Evolutionary conservation across 2,888 invertebrate genomes (phyloP).

Genomic region (Eupithecia inturbata): DNA sequence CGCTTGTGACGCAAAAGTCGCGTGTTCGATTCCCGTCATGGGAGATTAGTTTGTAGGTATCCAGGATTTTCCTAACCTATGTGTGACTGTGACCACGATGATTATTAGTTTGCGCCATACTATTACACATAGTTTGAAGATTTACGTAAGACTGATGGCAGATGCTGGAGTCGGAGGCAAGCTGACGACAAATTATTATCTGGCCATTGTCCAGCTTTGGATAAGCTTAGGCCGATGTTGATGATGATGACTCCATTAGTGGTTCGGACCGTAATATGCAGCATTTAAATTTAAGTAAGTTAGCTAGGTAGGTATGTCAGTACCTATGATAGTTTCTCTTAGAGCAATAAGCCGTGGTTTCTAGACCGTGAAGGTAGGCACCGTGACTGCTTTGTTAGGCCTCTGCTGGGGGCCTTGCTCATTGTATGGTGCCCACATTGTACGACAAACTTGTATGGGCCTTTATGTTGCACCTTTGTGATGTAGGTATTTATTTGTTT

Average conservation of each 20-base stretch:
- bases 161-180: too few relatives aligned
- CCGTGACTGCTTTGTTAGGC: conserved; percentile 41
- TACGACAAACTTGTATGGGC: neutral
- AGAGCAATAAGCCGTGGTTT: conserved; percentile 21
- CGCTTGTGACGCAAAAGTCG: neutral
- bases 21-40: neutral
- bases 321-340: neutral
- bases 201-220: too few relatives aligned
- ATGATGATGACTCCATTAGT: neutral
- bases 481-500: too few relatives aligned
- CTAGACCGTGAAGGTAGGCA: conserved; percentile 41
- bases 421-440: conserved; percentile 20
- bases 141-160: too few relatives aligned
- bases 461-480: neutral
- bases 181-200: too few relatives aligned
- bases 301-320: neutral
- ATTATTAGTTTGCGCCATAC: too few relatives aligned
- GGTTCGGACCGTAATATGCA: neutral
- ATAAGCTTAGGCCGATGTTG: too few relatives aligned
- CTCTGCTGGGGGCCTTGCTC: conserved; percentile 29
- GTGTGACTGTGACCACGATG: neutral
- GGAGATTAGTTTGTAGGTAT: neutral
- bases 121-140: too few relatives aligned
- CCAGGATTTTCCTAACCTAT: neutral
- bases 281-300: neutral